Evolutionary conservation across 2,113 vertebrate species (phyloP), one percentile per base, ranked within the genome.

Genomic region (Turnix velox): DNA sequence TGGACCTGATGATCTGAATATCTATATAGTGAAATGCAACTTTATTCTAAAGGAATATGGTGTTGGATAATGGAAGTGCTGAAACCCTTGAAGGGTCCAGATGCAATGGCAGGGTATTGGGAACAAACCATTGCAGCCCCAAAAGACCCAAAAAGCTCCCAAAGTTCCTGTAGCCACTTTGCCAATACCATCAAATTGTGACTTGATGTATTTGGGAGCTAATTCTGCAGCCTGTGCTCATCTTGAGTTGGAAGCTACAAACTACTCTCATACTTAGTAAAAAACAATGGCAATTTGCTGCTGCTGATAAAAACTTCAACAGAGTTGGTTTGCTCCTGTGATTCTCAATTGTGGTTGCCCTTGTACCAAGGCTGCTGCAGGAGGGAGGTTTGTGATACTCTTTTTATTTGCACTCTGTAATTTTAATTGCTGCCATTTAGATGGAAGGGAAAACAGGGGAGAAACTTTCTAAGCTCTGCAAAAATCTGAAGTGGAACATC

Each of bases 321-420:
- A n/a, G 3, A 0, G 12, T 10, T 75, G 5, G 7, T 51, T 49
- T 75, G 30, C 27, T 82, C 24, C n/a, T 0, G 0, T 18, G 18
- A 28, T 5, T 59, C 73, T 51, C 25, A 62, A 35, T 66, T 33
- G 40, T 1, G 37, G 35, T 14, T 85, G 43, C 23, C 31, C 0
- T 4, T 37, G 20, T 14, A 49, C 55, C 18, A 45, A 39, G 58
- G 27, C 35, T 74, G 28, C 18, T 35, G 7, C 14, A 72, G 33
- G 30, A 55, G 12, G 8, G n/a, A 59, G 18, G 57, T 54, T 54
- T 42, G n/a, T 11, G 35, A 18, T 18, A 40, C 7, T 4, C 63
- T 67, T 72, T 65, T 22, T 54, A 30, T 39, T 27, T 12, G 18
- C 7, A 1, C 16, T 19, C 15, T 1, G 2, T 40, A 40, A 40